phyloP scores from a whole-genome alignment of 2,888 invertebrate species.

The Nymphalis urticae region DNA sequence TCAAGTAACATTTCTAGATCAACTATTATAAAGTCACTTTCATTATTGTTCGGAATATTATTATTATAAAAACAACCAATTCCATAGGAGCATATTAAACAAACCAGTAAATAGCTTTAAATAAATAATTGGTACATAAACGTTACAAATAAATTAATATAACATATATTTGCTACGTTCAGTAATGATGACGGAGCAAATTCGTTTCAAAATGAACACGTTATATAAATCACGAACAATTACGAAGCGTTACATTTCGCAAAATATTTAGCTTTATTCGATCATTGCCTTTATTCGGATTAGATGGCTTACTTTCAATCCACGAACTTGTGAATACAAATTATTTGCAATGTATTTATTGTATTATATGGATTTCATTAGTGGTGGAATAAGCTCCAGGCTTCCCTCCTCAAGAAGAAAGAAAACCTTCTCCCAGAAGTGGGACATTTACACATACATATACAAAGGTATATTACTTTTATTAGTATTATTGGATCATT shows the following conservation, averaged over 20 bases:
- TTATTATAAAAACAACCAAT: too few relatives aligned
- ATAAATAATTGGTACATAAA: background rate
- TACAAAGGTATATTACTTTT: too few relatives aligned
- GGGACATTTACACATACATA: too few relatives aligned
- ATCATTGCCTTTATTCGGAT: conserved; percentile 10
- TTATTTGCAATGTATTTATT: background rate
- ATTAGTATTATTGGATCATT: background rate
- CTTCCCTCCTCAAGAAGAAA: too few relatives aligned
- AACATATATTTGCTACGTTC: background rate
- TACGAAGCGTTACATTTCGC: conserved; percentile 14
- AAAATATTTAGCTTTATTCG: conserved; percentile 19
- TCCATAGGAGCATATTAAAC: background rate
- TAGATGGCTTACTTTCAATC: conserved; percentile 2
- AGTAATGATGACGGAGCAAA: background rate
- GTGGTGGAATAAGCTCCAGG: too few relatives aligned
- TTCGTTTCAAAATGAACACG: conserved; percentile 9
- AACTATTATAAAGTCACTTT: too few relatives aligned
- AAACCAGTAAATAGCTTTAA: background rate
- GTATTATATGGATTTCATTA: too few relatives aligned
- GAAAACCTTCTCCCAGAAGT: too few relatives aligned
- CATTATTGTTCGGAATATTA: too few relatives aligned
- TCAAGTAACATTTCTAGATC: too few relatives aligned
- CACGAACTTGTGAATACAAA: background rate
- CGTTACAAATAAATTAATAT: background rate
- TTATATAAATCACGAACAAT: conserved; percentile 22